phyloP scores from a whole-genome alignment of 1,140 invertebrate genomes.

The Eufriesea mexicana region DNA sequence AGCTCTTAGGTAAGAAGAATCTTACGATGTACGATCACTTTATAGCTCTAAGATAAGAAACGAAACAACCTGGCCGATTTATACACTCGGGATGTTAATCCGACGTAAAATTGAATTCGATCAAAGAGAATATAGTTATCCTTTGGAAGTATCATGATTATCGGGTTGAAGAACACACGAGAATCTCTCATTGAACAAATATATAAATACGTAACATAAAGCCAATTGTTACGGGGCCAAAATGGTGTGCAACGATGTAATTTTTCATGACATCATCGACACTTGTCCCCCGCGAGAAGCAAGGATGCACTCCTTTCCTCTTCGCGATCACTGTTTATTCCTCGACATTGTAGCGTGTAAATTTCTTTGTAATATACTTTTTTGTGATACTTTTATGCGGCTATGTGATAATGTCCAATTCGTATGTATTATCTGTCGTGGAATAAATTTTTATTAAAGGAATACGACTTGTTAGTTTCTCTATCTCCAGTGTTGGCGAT shows the following conservation, averaged over 20 bases:
- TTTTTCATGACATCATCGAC: not conserved
- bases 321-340: slow-evolving; percentile 3
- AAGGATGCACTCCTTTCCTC: not conserved
- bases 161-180: slow-evolving; percentile 1
- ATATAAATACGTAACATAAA: not conserved
- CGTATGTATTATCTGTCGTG: slow-evolving; percentile 47
- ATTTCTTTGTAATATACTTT: slow-evolving; percentile 56
- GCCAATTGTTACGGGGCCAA: slow-evolving; percentile 23
- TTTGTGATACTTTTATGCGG: slow-evolving; percentile 49
- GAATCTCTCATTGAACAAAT: not conserved
- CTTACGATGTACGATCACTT: slow-evolving; percentile 26
- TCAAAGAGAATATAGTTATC: not conserved
- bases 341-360: slow-evolving; percentile 44
- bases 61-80: not conserved
- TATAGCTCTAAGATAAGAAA: slow-evolving; percentile 25
- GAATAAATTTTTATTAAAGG: slow-evolving; percentile 57
- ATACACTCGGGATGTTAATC: not conserved
- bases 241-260: not conserved
- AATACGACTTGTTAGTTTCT: not conserved
- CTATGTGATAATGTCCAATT: slow-evolving; percentile 39
- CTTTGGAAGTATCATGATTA: not conserved
- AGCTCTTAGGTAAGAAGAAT: slow-evolving; percentile 41
- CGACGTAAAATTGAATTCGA: not conserved
- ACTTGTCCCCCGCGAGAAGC: not conserved
- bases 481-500: not conserved